These are phyloP conservation scores for Centrocercus urophasianus DNA, from an alignment of 2,113 vertebrate genomes.

Conservation along the genomic window DNA sequence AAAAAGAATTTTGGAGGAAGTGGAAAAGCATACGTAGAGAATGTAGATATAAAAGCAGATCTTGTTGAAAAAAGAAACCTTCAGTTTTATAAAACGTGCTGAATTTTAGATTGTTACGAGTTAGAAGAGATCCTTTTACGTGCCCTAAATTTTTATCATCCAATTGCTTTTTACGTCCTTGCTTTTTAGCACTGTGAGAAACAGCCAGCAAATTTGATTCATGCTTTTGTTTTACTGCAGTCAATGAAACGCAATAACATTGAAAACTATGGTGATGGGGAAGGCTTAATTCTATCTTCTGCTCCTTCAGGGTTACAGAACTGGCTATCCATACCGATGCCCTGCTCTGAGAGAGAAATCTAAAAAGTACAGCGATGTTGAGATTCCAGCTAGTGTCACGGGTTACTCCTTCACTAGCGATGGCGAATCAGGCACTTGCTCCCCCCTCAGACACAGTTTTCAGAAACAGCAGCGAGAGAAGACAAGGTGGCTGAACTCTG, in stretches of 20 bases:
- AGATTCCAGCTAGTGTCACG: conserved; percentile 89
- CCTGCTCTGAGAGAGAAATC: conserved; percentile 95
- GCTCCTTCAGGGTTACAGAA: conserved; percentile 91
- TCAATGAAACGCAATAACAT: not conserved
- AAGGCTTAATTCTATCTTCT: conserved; percentile 22
- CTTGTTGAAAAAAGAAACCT: not conserved
- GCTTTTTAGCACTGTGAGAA: not conserved
- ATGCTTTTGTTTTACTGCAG: too few relatives aligned
- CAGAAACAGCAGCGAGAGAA: conserved; percentile 99
- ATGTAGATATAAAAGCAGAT: not conserved
- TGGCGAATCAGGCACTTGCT: conserved; percentile 94
- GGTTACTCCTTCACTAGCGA: conserved; percentile 92
- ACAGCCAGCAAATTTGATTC: not conserved
- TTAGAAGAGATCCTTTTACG: not conserved
- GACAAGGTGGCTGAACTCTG: conserved; percentile 94
- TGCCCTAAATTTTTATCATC: not conserved
- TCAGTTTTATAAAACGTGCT: not conserved
- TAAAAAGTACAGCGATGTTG: conserved; percentile 96
- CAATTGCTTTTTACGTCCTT: not conserved
- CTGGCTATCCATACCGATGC: conserved; percentile 96
- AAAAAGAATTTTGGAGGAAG: not conserved
- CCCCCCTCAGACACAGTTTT: conserved; percentile 99
- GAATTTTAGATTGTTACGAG: not conserved
- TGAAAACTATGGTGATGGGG: not conserved
- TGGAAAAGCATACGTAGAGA: not conserved